Percentiles rank a stretch among this genome's conserved stretches.
These are phyloP conservation scores for Eupithecia pulchellata DNA, from an alignment of 2,888 invertebrate species.

Conservation along the genomic window DNA sequence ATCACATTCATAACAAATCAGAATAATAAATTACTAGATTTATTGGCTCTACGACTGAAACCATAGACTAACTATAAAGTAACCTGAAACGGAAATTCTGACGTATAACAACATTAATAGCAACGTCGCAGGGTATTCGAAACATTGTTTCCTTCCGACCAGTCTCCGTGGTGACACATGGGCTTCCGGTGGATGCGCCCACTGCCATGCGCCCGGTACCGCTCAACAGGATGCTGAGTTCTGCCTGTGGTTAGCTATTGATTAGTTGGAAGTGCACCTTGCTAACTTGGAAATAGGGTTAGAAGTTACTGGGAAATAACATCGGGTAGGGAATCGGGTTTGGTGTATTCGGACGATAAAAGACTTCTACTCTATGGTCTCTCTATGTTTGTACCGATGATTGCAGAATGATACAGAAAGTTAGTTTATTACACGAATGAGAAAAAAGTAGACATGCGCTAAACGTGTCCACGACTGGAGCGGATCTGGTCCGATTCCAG, in stretches of 20 bases:
- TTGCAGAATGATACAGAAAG: too few species aligned
- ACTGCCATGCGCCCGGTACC: neutral
- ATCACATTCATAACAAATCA: neutral
- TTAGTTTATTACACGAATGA: too few species aligned
- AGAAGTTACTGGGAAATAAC: neutral
- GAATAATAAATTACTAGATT: neutral
- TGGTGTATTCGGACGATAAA: neutral
- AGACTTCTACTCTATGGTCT: too few species aligned
- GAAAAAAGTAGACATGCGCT: too few species aligned
- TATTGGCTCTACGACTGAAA: neutral
- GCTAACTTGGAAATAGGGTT: neutral
- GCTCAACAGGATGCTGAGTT: conserved; percentile 14
- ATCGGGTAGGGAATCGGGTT: neutral
- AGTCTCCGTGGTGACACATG: conserved; percentile 46
- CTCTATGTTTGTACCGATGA: too few species aligned
- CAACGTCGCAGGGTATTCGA: conserved; percentile 44
- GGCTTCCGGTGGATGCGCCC: conserved; percentile 42
- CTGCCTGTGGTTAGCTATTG: conserved; percentile 3
- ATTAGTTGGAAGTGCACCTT: conserved; percentile 6
- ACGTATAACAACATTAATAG: conserved; percentile 17
- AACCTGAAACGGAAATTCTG: conserved; percentile 8
- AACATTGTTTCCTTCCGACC: conserved; percentile 50
- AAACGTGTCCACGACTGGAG: too few species aligned
- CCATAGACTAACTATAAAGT: too few species aligned
- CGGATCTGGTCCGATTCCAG: too few species aligned